phyloP scores from a whole-genome alignment of 2,888 invertebrate genomes.

The Caenorhabditis drosophilae region DNA sequence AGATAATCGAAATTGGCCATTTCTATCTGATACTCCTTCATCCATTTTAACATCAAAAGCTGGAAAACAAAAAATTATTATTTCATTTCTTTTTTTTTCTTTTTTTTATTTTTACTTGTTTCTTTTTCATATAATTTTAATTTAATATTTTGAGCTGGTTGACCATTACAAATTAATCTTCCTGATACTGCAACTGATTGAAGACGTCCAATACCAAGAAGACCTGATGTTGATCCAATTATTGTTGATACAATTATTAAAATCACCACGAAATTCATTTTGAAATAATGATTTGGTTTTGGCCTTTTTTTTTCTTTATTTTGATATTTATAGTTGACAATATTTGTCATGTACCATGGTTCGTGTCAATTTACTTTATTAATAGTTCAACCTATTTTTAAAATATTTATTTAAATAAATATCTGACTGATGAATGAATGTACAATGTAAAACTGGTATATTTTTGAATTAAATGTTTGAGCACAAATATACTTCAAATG shows the following conservation, averaged over 20 bases:
- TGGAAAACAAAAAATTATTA: constrained; percentile 13
- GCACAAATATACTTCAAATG: too few species aligned
- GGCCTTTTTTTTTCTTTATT: too few species aligned
- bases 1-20: constrained; percentile 44
- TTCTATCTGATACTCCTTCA: constrained; percentile 34
- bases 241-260: not conserved
- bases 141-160: constrained; percentile 41
- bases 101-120: constrained; percentile 30
- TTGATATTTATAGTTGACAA: too few species aligned
- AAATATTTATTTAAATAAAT: too few species aligned
- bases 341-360: too few species aligned
- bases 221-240: not conserved
- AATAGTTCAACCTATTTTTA: too few species aligned
- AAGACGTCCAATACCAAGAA: constrained; percentile 46
- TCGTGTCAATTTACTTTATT: too few species aligned
- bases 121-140: constrained; percentile 53
- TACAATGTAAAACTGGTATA: too few species aligned
- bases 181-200: constrained; percentile 52
- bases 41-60: constrained; percentile 45
- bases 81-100: not conserved
- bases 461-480: too few species aligned
- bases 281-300: too few species aligned
- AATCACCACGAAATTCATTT: not conserved
- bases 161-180: constrained; percentile 49
- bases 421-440: too few species aligned